Conservation (phyloP, 1,140 invertebrate genomes). For the Penaeus vannamei region DNA sequence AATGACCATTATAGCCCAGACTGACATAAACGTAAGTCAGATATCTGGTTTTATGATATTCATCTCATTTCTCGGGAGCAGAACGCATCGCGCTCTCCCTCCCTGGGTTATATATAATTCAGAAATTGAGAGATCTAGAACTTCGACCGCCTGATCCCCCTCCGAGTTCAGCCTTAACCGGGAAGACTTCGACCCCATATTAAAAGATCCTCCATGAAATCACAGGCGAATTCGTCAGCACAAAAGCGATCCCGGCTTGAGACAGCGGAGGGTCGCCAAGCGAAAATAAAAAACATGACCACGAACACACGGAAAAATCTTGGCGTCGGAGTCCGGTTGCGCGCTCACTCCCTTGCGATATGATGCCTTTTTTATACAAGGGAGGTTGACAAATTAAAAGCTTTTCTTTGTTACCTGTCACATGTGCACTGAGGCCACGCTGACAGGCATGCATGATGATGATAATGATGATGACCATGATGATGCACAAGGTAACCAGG, state of each 20-base stretch:
- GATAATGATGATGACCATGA: constrained; percentile 63
- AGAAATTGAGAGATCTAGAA: too few relatives aligned
- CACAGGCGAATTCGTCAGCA: too few relatives aligned
- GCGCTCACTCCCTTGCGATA: constrained; percentile 39
- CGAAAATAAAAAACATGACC: constrained; percentile 41
- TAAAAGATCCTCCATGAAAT: too few relatives aligned
- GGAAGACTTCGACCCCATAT: too few relatives aligned
- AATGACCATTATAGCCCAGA: constrained; percentile 55
- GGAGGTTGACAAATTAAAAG: constrained; percentile 63
- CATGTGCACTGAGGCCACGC: constrained; percentile 43
- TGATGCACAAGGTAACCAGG: constrained; percentile 51
- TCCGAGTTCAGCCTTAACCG: too few relatives aligned
- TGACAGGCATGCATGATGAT: constrained; percentile 57
- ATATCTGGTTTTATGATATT: constrained; percentile 58
- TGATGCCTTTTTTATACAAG: constrained; percentile 54
- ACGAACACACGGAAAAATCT: constrained; percentile 27
- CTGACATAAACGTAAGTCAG: constrained; percentile 60
- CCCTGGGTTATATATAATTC: background rate
- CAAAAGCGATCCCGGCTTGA: too few relatives aligned
- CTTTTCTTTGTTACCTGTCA: constrained; percentile 65
- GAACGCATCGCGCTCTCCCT: constrained; percentile 6
- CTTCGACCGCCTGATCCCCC: too few relatives aligned
- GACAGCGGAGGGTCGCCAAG: background rate
- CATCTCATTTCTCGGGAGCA: constrained; percentile 39
- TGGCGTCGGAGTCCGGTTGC: background rate